These are phyloP conservation scores for Thamnophis elegans DNA, from an alignment of 2,797 vertebrate species.

Conservation along the genomic window DNA sequence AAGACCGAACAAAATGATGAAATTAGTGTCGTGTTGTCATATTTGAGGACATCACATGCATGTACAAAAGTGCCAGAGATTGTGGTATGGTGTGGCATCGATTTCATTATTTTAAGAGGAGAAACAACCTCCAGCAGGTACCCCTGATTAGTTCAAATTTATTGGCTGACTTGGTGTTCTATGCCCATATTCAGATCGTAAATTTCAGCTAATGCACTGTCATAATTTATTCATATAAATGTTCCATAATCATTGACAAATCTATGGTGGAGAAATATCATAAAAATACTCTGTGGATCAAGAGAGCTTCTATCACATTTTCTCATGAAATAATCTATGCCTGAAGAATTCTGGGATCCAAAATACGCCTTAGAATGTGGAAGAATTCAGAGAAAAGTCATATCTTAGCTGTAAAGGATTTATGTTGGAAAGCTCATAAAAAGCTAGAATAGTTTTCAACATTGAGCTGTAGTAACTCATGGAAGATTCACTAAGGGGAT, in stretches of 20 bases:
- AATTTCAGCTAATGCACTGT: not conserved
- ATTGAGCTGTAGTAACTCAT: not conserved
- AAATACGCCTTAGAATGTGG: not conserved
- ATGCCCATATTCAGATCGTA: not conserved
- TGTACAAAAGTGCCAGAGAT: not conserved
- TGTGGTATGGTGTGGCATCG: not conserved
- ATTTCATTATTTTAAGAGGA: not conserved
- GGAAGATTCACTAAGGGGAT: not conserved
- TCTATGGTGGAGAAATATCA: not conserved
- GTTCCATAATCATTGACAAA: not conserved
- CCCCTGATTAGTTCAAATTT: not conserved
- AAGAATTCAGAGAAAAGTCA: not conserved
- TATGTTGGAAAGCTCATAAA: not conserved
- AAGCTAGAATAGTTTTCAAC: not conserved
- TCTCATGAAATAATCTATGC: not conserved
- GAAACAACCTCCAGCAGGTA: not conserved
- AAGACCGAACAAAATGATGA: not conserved
- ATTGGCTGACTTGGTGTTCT: not conserved
- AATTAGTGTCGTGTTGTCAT: not conserved
- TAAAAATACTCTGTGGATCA: not conserved
- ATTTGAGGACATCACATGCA: not conserved
- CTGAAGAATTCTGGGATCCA: not conserved
- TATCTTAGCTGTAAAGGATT: not conserved
- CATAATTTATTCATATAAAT: not conserved
- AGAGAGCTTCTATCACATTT: not conserved